Evolutionary conservation across 2,113 vertebrate species (phyloP).

Genomic region (Clinocottus analis): DNA sequence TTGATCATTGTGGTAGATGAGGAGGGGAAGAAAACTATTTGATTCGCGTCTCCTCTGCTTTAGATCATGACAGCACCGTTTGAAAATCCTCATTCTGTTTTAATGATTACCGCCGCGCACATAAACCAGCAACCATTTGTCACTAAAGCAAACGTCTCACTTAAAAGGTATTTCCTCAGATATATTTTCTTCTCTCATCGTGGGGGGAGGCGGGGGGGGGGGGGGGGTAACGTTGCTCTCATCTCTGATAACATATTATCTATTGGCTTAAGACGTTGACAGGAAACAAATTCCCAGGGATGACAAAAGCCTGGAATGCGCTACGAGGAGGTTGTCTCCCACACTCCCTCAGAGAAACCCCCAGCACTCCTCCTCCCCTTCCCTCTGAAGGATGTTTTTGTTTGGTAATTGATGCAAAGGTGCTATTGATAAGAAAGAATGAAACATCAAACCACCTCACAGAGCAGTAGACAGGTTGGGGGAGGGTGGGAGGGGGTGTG

Average conservation of each 20-base stretch:
- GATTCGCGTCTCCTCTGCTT: slow-evolving; percentile 19
- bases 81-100: slow-evolving; percentile 43
- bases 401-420: slow-evolving; percentile 82
- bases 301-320: slow-evolving; percentile 82
- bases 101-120: slow-evolving; percentile 31
- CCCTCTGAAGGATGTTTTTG: slow-evolving; percentile 77
- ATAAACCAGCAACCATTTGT: slow-evolving; percentile 57
- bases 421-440: slow-evolving; percentile 82
- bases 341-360: slow-evolving; percentile 63
- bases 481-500: slow-evolving; percentile 31
- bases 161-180: slow-evolving; percentile 71
- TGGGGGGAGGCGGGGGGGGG: not conserved
- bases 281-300: slow-evolving; percentile 79
- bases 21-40: not conserved
- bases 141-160: slow-evolving; percentile 55
- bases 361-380: slow-evolving; percentile 51
- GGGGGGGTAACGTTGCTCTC: slow-evolving; percentile 41
- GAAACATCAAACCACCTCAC: slow-evolving; percentile 76
- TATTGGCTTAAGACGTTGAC: slow-evolving; percentile 78
- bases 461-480: slow-evolving; percentile 58
- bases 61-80: slow-evolving; percentile 31
- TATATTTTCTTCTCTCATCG: slow-evolving; percentile 60
- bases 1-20: slow-evolving; percentile 28
- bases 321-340: slow-evolving; percentile 75
- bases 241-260: slow-evolving; percentile 76